Conservation (phyloP, 2,797 vertebrate genomes). For the Phrynocephalus vlangalii region DNA sequence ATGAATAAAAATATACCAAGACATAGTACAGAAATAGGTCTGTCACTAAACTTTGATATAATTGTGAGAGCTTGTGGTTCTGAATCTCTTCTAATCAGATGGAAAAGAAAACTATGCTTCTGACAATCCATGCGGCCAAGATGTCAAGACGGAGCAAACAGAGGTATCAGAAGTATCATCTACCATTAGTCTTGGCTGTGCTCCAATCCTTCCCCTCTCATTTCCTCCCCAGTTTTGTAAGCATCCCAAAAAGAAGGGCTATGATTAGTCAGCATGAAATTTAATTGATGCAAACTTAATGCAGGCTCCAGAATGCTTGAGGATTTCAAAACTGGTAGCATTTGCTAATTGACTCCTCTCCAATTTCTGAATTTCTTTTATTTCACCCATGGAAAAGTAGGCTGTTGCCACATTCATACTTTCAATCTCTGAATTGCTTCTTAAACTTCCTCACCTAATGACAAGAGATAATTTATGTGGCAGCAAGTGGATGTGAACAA, state of each 20-base stretch:
- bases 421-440: neutral
- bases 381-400: neutral
- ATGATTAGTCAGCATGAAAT: too few relatives aligned
- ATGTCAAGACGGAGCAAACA: neutral
- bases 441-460: neutral
- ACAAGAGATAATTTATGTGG: constrained; percentile 16
- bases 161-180: neutral
- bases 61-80: neutral
- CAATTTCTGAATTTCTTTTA: neutral
- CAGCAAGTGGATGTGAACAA: neutral
- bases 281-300: neutral
- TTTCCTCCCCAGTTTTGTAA: too few relatives aligned
- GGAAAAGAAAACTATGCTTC: neutral
- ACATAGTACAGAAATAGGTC: neutral
- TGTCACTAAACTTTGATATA: neutral
- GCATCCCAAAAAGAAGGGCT: neutral
- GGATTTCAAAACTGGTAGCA: neutral
- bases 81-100: too few relatives aligned
- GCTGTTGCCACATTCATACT: neutral
- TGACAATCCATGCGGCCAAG: neutral
- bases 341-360: neutral
- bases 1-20: neutral
- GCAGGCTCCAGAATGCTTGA: neutral
- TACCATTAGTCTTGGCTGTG: neutral
- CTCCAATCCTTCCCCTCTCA: neutral